Evolutionary conservation across 64 coral and sea anemone species (phyloP).

Genomic region (Platygyra sinensis): DNA sequence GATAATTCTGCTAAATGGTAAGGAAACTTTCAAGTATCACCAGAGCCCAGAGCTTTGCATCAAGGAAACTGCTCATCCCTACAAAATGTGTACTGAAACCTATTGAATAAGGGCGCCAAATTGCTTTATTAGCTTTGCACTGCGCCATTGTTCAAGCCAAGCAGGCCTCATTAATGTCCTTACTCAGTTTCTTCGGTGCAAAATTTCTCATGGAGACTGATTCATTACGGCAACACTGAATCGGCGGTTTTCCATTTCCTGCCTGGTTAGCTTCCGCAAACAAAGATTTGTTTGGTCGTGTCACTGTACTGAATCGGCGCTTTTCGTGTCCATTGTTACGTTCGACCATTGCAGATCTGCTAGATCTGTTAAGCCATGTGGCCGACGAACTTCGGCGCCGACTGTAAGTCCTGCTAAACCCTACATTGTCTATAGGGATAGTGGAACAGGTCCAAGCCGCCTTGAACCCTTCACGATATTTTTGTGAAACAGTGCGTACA

Average conservation of each 20-base stretch:
- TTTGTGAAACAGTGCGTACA: slow-evolving; percentile 78
- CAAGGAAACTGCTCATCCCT: no score
- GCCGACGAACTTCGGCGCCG: neutral
- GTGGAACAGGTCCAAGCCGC: slow-evolving; percentile 61
- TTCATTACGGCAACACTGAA: neutral
- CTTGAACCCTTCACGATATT: slow-evolving; percentile 82
- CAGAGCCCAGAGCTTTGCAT: no score
- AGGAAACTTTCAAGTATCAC: no score
- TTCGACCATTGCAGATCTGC: neutral
- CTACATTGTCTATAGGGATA: neutral
- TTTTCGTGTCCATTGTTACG: neutral
- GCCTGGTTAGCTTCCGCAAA: no score
- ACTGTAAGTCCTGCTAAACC: slow-evolving; percentile 23
- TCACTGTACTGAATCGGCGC: slow-evolving; percentile 10
- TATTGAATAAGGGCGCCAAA: no score
- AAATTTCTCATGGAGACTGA: neutral
- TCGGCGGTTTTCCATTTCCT: no score
- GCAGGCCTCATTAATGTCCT: no score
- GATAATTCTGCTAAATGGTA: no score
- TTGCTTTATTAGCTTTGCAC: no score
- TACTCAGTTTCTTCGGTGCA: neutral
- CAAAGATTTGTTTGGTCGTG: neutral
- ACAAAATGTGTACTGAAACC: no score
- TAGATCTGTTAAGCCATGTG: neutral
- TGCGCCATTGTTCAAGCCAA: neutral